These are phyloP conservation scores for Pangasianodon hypophthalmus DNA, from an alignment of 2,113 vertebrate species.

Conservation along the genomic window DNA sequence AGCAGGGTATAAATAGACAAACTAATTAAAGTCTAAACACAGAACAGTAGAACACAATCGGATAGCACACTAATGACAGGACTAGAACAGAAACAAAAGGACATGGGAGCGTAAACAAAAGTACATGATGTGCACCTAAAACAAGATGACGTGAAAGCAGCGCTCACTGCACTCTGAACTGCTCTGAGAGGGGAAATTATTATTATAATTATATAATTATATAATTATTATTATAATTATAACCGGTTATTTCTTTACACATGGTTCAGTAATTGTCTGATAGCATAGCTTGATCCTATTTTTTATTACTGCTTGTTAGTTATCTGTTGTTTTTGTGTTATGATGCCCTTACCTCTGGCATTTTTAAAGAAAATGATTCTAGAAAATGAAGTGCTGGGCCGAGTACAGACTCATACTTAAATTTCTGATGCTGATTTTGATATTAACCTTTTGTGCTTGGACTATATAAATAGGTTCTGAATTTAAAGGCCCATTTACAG, in stretches of 20 bases:
- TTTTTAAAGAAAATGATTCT: neutral
- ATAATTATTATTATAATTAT: too few relatives aligned
- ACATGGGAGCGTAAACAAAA: neutral
- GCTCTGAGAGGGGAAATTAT: neutral
- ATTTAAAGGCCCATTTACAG: neutral
- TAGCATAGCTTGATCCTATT: neutral
- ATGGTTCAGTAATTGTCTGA: neutral
- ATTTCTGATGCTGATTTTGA: too few relatives aligned
- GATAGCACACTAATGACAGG: neutral
- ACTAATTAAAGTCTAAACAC: neutral
- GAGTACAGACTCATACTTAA: neutral
- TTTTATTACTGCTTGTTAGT: neutral
- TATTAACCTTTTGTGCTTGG: neutral
- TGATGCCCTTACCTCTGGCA: neutral
- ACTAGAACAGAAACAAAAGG: neutral
- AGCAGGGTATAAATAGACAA: neutral
- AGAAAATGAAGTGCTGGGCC: neutral
- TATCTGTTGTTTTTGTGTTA: neutral
- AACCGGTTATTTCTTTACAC: neutral
- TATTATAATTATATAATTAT: too few relatives aligned
- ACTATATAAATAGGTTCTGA: neutral
- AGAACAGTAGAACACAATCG: neutral
- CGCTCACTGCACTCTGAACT: neutral
- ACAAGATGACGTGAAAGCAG: neutral
- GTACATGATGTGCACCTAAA: neutral